Percentiles rank a stretch among this genome's conserved stretches.
Conservation (phyloP, 2,888 invertebrate species). For the Caenorhabditis zanzibari region DNA sequence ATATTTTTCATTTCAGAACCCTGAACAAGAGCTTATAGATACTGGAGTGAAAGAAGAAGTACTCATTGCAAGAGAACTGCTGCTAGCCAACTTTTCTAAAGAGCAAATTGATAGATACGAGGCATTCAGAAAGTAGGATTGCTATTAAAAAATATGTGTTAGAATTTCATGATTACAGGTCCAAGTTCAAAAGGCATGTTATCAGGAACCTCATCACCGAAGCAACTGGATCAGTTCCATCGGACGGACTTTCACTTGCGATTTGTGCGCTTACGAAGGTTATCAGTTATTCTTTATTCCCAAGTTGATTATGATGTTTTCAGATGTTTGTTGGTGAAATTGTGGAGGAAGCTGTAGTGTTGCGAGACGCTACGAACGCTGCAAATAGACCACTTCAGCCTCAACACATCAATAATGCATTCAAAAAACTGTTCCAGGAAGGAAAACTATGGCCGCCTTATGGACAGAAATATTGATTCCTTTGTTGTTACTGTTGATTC, state of each 20-base stretch:
- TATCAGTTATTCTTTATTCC: no score
- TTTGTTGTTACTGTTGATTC: slow-evolving; percentile 1
- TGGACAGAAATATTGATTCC: slow-evolving; percentile 39
- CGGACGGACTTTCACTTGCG: slow-evolving; percentile 99
- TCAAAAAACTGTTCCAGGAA: slow-evolving; percentile 70
- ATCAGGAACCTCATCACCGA: slow-evolving; percentile 90
- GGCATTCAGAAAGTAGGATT: slow-evolving; percentile 91
- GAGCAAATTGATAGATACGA: slow-evolving; percentile 98
- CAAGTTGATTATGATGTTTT: background rate
- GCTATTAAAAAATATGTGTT: no score
- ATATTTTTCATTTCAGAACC: background rate
- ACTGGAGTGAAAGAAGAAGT: slow-evolving; percentile 32
- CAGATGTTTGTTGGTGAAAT: slow-evolving; percentile 95
- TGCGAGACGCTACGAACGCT: slow-evolving; percentile 51
- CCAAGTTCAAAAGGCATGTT: slow-evolving; percentile 70
- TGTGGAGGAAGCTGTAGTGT: slow-evolving; percentile 90
- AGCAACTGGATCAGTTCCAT: slow-evolving; percentile 93
- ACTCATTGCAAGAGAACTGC: slow-evolving; percentile 85
- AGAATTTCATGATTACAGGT: slow-evolving; percentile 50
- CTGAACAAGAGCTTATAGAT: background rate
- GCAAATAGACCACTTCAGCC: slow-evolving; percentile 70
- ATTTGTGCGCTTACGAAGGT: slow-evolving; percentile 89
- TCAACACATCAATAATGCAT: slow-evolving; percentile 74
- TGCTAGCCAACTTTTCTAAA: slow-evolving; percentile 98
- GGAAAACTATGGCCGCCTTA: slow-evolving; percentile 80